Percentiles rank a stretch among this genome's conserved stretches.
Evolutionary conservation across 1,140 invertebrate species (phyloP).

Genomic region (Papilio polytes): DNA sequence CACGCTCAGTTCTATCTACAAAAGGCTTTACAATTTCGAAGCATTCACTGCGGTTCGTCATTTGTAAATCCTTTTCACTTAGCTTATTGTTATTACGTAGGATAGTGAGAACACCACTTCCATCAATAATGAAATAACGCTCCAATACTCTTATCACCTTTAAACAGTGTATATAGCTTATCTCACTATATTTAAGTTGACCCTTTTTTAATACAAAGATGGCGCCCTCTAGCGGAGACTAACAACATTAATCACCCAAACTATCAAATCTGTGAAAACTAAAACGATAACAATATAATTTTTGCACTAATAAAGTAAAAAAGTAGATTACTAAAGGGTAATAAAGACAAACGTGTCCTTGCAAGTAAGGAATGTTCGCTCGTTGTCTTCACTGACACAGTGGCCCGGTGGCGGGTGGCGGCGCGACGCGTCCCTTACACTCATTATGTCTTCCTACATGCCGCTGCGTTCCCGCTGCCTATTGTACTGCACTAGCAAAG

Average conservation of each 20-base stretch:
- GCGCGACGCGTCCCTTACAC: slow-evolving; percentile 6
- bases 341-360: not conserved
- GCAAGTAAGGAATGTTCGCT: not conserved
- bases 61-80: slow-evolving; percentile 14
- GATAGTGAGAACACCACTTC: not conserved
- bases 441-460: slow-evolving; percentile 12
- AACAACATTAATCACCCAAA: not conserved
- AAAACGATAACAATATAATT: not conserved
- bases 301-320: not conserved
- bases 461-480: slow-evolving; percentile 10
- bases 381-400: slow-evolving; percentile 26
- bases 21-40: slow-evolving; percentile 12
- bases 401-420: slow-evolving; percentile 1
- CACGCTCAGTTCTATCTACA: slow-evolving; percentile 12
- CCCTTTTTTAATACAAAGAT: not conserved
- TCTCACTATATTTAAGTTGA: no score
- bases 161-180: no score
- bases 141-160: no score
- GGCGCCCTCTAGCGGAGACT: not conserved
- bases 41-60: slow-evolving; percentile 10
- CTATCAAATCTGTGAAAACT: not conserved
- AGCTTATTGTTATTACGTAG: not conserved
- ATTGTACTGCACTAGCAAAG: slow-evolving; percentile 15
- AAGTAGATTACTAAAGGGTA: not conserved
- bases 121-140: not conserved